Evolutionary conservation across 2,113 vertebrate genomes (phyloP).

Genomic region (Calidris pygmaea): DNA sequence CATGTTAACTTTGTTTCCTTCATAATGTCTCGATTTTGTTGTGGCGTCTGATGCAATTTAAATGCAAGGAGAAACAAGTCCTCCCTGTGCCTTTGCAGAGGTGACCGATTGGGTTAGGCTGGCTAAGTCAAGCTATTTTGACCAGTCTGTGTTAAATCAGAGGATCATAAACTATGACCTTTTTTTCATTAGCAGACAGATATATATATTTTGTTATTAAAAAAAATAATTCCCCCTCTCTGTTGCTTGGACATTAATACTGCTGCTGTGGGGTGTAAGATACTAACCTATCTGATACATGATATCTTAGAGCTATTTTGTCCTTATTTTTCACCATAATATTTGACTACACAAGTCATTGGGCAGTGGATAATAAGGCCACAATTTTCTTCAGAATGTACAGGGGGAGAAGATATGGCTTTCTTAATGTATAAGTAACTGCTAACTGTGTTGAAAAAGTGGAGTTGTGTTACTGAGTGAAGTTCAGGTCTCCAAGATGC

Average conservation of each 20-base stretch:
- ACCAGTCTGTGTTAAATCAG: neutral
- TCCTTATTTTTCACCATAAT: neutral
- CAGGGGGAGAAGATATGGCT: neutral
- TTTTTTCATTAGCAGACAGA: neutral
- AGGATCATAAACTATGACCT: neutral
- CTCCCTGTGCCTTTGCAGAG: neutral
- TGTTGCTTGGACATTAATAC: neutral
- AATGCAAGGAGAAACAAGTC: neutral
- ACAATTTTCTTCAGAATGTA: neutral
- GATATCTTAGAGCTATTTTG: neutral
- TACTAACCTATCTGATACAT: neutral
- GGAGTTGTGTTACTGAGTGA: neutral
- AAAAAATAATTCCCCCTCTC: too few relatives aligned
- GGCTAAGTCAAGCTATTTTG: neutral
- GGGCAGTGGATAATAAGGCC: neutral
- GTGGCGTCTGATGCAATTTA: neutral
- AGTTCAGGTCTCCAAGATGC: neutral
- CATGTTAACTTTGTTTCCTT: neutral
- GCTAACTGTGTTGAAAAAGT: neutral
- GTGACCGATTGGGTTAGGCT: neutral
- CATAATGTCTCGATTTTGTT: neutral
- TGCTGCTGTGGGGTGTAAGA: fast-evolving
- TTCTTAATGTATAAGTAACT: neutral
- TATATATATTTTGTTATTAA: neutral
- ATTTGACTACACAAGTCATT: neutral